phyloP scores from a whole-genome alignment of 2,113 vertebrate genomes.

The Indicator indicator region DNA sequence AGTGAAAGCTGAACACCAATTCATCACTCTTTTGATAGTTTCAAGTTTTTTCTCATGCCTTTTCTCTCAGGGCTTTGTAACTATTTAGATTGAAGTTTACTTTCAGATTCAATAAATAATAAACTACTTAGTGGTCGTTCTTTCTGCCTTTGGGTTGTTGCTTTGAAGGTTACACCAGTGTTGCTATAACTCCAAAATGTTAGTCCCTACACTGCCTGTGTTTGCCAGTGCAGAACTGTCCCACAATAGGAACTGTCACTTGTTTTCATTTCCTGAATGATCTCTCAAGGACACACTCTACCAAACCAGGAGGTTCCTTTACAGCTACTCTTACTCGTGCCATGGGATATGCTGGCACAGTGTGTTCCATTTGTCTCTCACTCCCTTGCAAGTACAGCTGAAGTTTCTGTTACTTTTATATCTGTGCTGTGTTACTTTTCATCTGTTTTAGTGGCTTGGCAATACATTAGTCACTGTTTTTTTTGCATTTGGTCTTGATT shows the following conservation, averaged over 20 bases:
- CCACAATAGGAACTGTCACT: background rate
- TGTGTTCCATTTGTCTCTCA: constrained; percentile 9
- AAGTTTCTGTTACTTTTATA: constrained; percentile 53
- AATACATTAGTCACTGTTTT: constrained; percentile 55
- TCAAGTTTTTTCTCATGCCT: background rate
- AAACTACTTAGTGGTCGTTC: background rate
- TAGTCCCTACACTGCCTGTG: background rate
- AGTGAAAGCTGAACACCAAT: background rate
- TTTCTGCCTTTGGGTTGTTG: background rate
- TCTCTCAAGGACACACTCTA: background rate
- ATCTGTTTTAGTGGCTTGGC: constrained; percentile 70
- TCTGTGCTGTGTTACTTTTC: constrained; percentile 59
- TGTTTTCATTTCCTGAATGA: background rate
- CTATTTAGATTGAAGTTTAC: background rate
- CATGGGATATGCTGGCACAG: constrained; percentile 17
- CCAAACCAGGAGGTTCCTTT: background rate
- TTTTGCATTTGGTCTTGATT: constrained; percentile 69
- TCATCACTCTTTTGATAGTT: background rate
- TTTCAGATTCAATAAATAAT: background rate
- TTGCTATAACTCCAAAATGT: background rate
- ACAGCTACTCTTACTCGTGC: background rate
- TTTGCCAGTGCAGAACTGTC: background rate
- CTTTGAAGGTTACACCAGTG: background rate
- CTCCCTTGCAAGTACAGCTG: constrained; percentile 19
- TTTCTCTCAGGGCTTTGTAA: background rate